Evolutionary conservation across 1,140 invertebrate genomes (phyloP).

Genomic region (Macrobrachium nipponense): DNA sequence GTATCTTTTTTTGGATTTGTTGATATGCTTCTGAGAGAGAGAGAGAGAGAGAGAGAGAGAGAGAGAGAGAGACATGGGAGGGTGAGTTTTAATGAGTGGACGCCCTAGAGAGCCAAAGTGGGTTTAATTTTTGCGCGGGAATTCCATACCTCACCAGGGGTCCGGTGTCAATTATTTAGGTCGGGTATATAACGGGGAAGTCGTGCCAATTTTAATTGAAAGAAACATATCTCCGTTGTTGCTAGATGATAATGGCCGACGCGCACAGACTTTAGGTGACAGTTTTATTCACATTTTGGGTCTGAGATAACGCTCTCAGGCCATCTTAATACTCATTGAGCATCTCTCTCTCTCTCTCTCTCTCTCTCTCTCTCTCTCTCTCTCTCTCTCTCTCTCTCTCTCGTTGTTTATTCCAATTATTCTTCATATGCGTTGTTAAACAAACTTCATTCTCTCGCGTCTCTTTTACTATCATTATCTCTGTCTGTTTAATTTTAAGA

Average conservation of each 20-base stretch:
- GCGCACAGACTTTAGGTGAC: too few species aligned
- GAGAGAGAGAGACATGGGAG: conserved; percentile 1
- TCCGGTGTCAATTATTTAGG: too few species aligned
- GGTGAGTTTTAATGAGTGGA: background rate
- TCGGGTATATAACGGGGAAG: too few species aligned
- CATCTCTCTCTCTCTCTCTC: conserved; percentile 10
- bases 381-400: conserved; percentile 9
- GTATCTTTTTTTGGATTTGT: background rate
- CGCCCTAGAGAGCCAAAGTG: background rate
- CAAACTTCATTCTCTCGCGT: background rate
- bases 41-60: conserved; percentile 6
- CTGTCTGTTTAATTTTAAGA: background rate
- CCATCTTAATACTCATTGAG: background rate
- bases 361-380: conserved; percentile 19
- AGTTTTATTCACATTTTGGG: too few species aligned
- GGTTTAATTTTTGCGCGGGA: too few species aligned
- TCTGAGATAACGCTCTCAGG: too few species aligned
- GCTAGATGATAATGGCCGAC: too few species aligned
- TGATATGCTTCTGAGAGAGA: background rate
- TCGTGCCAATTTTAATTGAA: too few species aligned
- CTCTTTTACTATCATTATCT: background rate
- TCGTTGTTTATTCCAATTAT: background rate
- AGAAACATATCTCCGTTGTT: too few species aligned
- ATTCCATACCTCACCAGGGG: too few species aligned
- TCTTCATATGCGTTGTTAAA: too few species aligned